Percentiles rank a stretch among this genome's conserved stretches.
These are phyloP conservation scores for Brachyistius frenatus DNA, from an alignment of 2,113 vertebrate species.

Conservation along the genomic window DNA sequence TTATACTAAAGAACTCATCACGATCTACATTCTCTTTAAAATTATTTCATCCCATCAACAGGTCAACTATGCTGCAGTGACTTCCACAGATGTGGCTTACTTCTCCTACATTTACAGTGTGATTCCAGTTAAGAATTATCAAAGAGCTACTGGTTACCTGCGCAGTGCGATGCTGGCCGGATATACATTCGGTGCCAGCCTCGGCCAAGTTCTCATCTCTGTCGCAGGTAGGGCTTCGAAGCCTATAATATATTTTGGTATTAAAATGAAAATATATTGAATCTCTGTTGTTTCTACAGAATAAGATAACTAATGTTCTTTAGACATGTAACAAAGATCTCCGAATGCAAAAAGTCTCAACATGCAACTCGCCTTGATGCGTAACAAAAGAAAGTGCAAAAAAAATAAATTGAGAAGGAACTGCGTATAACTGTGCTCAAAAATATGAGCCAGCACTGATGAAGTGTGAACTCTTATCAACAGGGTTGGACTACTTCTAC, in stretches of 20 bases:
- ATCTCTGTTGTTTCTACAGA: background rate
- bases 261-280: no score
- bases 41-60: conserved; percentile 30
- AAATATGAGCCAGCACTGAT: conserved; percentile 7
- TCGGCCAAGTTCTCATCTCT: conserved; percentile 81
- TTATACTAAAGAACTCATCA: background rate
- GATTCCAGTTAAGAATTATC: conserved; percentile 77
- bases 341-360: background rate
- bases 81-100: conserved; percentile 83
- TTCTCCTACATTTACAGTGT: conserved; percentile 85
- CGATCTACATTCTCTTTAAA: background rate
- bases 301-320: background rate
- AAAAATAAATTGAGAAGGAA: conserved; percentile 2
- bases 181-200: conserved; percentile 76
- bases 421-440: background rate
- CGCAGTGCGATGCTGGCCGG: conserved; percentile 79
- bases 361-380: background rate
- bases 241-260: background rate
- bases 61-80: conserved; percentile 78
- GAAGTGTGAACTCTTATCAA: conserved; percentile 15
- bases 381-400: background rate
- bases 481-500: conserved; percentile 77
- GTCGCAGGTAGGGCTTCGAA: conserved; percentile 60
- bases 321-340: no score
- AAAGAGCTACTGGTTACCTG: conserved; percentile 81